Conservation (phyloP, 2,797 vertebrate genomes). For the Mallotus villosus region DNA sequence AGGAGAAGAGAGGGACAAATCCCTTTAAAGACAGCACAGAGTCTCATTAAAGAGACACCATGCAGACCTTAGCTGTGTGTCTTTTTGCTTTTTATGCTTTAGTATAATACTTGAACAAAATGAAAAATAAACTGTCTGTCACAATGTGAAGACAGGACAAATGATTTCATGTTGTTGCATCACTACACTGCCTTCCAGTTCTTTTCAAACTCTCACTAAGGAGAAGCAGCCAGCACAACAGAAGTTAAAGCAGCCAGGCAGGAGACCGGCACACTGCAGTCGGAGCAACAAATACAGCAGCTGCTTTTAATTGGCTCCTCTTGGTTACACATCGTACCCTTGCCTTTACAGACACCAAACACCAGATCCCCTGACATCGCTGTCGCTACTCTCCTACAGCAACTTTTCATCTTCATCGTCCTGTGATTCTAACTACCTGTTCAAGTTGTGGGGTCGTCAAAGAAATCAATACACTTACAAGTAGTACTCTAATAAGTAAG, state of each 20-base stretch:
- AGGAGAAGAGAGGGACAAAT: background rate
- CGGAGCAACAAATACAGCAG: background rate
- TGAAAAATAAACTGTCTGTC: too few species aligned
- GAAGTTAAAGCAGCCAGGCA: conserved; percentile 5
- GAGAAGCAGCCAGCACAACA: conserved; percentile 17
- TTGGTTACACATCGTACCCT: background rate
- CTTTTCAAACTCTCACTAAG: conserved; percentile 21
- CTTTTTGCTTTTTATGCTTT: too few species aligned
- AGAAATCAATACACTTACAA: too few species aligned
- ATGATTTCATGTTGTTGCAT: conserved; percentile 47
- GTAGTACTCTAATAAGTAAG: too few species aligned
- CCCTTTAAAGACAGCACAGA: background rate
- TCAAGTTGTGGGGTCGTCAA: too few species aligned
- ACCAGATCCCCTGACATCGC: too few species aligned
- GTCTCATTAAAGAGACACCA: background rate
- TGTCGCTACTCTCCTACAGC: too few species aligned
- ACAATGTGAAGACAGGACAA: conserved; percentile 1
- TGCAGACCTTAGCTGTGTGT: too few species aligned
- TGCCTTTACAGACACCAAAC: too few species aligned
- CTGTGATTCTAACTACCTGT: too few species aligned
- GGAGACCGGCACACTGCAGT: background rate
- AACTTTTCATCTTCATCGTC: too few species aligned
- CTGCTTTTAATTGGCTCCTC: background rate
- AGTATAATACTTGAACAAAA: too few species aligned
- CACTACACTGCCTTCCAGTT: conserved; percentile 37